Evolutionary conservation across 2,113 vertebrate genomes (phyloP), one percentile per base, ranked within the genome.

Genomic region (Pterocles orientalis): DNA sequence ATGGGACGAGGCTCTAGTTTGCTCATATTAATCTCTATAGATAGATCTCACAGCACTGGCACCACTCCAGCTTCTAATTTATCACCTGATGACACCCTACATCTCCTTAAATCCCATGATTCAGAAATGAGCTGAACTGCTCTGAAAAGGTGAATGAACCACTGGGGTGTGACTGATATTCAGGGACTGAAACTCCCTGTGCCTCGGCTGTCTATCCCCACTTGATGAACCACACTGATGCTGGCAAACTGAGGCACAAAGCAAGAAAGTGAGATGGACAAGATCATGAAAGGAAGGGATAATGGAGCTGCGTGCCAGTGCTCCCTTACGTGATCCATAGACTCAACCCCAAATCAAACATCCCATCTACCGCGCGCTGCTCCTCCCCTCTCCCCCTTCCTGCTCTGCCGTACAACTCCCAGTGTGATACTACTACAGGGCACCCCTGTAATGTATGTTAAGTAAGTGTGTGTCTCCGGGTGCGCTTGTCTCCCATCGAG

Each of bases 371-470:
- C 14, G 8, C 34, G 7, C 33, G 28, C 16, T 8, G 6, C 68
- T 91, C 58, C 36, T 91, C 51, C 69, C 20, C 25, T 61, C 77
- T 91, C 31, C n/a, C 28, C 10, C 10, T 58, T 73, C 28, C 21
- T 77, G 17, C 77, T 88, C 66, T 96, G 58, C 66, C 69, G 26
- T 47, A 10, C 65, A 87, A 50, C 33, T 93, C 80, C 90, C 94
- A 68, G 57, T 81, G 72, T 82, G 94, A 84, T 45, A 82, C 57
- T 94, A 90, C 60, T 86, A 57, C 29, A 71, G 68, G 92, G 57
- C 82, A 88, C 94, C 45, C 90, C 90, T 94, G 88, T 79, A 94
- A 97, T 90, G 88, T 96, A 96, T 93, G 91, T 92, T 96, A 91
- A 96, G 75, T 82, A 85, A 88, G 72, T 58, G 76, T 72, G 66